Conservation (phyloP, 2,888 invertebrate species). For the Agrenia bidenticulata region DNA sequence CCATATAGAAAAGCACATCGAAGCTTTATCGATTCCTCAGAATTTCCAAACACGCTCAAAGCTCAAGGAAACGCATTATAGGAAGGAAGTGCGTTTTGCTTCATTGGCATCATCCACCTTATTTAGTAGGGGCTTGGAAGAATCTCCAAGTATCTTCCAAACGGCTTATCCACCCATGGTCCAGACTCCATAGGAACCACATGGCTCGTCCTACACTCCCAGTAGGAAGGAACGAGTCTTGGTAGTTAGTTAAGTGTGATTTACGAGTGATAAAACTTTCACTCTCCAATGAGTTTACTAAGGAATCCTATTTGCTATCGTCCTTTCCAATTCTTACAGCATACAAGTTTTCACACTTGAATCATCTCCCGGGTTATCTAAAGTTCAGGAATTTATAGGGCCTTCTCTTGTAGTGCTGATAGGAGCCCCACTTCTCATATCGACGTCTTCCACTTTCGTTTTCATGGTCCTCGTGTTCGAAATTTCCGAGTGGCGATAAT, state of each 20-base stretch:
- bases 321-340: neutral
- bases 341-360: slow-evolving; percentile 2
- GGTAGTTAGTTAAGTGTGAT: slow-evolving; percentile 21
- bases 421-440: no score
- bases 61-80: slow-evolving; percentile 7
- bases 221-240: neutral
- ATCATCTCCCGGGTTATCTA: neutral
- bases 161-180: slow-evolving; percentile 5
- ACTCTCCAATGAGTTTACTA: slow-evolving; percentile 11
- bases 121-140: no score
- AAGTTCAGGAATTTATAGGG: no score
- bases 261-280: slow-evolving; percentile 21
- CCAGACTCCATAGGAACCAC: slow-evolving; percentile 7
- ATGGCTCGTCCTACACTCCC: neutral
- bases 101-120: neutral
- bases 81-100: slow-evolving; percentile 17
- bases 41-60: neutral
- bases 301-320: no score
- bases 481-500: no score
- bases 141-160: neutral
- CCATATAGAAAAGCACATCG: neutral
- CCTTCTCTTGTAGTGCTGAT: no score
- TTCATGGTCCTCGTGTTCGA: no score
- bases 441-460: no score
- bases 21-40: neutral